phyloP scores from a whole-genome alignment of 2,113 vertebrate genomes.

The Ailuropoda melanoleuca region DNA sequence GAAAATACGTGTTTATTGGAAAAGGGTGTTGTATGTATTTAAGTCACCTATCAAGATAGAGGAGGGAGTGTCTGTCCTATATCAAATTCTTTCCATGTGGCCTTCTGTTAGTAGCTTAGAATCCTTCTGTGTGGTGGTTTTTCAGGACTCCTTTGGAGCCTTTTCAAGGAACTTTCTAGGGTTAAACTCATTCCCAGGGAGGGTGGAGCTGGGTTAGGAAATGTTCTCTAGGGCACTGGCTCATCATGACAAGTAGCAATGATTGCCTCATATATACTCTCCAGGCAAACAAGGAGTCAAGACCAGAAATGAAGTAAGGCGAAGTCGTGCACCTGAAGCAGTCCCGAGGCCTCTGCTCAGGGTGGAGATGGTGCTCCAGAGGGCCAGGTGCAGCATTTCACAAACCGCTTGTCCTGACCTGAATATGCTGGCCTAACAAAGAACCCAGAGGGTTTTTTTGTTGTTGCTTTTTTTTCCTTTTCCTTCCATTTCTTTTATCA shows the following conservation, averaged over 20 bases:
- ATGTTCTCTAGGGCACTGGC: conserved; percentile 59
- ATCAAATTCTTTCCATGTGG: neutral
- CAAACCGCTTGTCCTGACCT: conserved; percentile 76
- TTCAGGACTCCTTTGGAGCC: neutral
- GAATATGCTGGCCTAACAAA: neutral
- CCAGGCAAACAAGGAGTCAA: conserved; percentile 71
- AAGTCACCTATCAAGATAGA: neutral
- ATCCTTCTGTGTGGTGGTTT: neutral
- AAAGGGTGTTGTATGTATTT: neutral
- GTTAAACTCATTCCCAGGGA: conserved; percentile 49
- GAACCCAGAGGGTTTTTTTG: neutral
- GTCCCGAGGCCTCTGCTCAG: conserved; percentile 76
- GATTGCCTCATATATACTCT: conserved; percentile 70
- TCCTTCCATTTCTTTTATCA: conserved; percentile 13
- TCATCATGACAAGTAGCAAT: conserved; percentile 73
- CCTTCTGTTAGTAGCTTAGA: neutral
- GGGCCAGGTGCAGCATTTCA: conserved; percentile 59
- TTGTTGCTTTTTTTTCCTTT: neutral
- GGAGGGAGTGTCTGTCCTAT: neutral
- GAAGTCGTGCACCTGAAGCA: conserved; percentile 57
- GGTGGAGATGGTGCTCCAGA: conserved; percentile 73
- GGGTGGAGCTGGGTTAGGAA: conserved; percentile 71
- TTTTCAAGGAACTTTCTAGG: conserved; percentile 33
- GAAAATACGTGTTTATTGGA: neutral
- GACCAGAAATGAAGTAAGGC: conserved; percentile 72